phyloP scores from a whole-genome alignment of 2,797 vertebrate genomes.

The Myioborus miniatus region DNA sequence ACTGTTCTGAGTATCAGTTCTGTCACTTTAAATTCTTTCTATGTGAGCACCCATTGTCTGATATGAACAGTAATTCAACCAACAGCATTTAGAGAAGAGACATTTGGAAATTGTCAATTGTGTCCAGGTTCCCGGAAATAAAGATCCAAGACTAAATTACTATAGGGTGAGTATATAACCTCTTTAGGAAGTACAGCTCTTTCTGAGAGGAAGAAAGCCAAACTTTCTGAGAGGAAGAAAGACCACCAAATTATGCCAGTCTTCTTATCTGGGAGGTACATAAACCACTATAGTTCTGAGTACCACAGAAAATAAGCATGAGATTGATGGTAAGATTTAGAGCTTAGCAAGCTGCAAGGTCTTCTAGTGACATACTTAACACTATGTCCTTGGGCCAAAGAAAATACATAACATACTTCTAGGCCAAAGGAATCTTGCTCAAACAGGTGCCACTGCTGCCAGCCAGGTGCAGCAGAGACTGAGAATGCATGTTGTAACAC shows the following conservation, averaged over 20 bases:
- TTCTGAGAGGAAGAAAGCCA: background rate
- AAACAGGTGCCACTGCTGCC: background rate
- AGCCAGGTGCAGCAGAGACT: background rate
- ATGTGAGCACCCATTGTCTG: background rate
- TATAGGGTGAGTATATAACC: background rate
- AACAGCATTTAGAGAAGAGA: background rate
- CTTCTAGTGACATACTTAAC: background rate
- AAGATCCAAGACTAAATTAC: background rate
- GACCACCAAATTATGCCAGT: background rate
- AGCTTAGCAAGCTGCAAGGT: background rate
- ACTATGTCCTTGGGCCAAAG: background rate
- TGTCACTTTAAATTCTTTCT: background rate
- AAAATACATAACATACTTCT: background rate
- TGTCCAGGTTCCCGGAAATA: background rate
- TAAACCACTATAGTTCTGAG: background rate
- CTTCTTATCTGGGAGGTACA: background rate
- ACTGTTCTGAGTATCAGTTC: background rate
- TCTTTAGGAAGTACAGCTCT: background rate
- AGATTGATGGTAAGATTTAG: background rate
- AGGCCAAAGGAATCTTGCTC: background rate
- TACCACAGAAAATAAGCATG: background rate
- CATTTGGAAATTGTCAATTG: background rate
- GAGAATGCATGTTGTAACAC: background rate
- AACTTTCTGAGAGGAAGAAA: background rate
- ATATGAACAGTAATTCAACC: background rate